Evolutionary conservation across 2,113 vertebrate genomes (phyloP).

Genomic region (Cettia cetti): DNA sequence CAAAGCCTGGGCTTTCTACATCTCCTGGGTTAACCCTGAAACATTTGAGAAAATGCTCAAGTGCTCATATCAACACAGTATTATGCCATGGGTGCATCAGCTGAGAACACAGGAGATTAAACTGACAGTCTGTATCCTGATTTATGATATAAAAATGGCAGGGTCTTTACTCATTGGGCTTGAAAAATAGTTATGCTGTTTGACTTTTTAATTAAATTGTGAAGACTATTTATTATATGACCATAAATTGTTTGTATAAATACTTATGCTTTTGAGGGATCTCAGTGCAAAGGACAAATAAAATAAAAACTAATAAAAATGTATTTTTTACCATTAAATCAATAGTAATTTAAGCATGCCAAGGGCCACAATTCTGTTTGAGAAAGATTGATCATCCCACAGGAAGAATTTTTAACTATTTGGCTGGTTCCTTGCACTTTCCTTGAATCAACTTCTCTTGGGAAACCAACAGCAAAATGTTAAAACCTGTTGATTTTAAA

Average conservation of each 20-base stretch:
- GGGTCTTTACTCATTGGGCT: background rate
- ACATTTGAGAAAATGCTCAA: background rate
- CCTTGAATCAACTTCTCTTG: background rate
- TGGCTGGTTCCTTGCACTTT: background rate
- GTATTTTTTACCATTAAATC: background rate
- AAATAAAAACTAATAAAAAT: slow-evolving; percentile 24
- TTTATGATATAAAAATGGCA: slow-evolving; percentile 1
- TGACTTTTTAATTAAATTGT: slow-evolving; percentile 25
- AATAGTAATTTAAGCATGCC: background rate
- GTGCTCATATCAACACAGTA: background rate
- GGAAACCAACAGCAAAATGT: background rate
- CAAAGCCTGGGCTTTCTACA: background rate
- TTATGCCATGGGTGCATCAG: background rate
- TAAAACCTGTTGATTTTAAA: background rate
- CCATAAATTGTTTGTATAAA: background rate
- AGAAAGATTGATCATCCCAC: background rate
- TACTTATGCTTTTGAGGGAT: background rate
- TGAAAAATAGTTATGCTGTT: background rate
- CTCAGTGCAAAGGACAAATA: background rate
- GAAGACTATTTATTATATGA: background rate
- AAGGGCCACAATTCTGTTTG: background rate
- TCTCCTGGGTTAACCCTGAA: background rate
- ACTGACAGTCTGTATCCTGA: background rate
- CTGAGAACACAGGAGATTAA: slow-evolving; percentile 3
- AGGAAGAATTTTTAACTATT: background rate